Conservation (phyloP, 1,140 invertebrate species). For the Drosophila nikananu region DNA sequence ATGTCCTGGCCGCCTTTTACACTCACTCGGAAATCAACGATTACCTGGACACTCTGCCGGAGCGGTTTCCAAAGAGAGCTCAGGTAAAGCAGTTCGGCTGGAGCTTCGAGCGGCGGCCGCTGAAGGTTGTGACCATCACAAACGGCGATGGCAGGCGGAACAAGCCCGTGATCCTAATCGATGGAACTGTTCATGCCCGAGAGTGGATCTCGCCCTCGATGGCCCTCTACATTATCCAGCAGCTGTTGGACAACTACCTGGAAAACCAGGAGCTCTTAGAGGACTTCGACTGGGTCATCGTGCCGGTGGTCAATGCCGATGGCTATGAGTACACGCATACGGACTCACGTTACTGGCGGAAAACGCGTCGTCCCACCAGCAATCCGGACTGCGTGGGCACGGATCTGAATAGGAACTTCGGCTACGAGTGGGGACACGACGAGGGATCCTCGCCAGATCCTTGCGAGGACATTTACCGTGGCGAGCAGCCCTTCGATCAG, state of each 20-base stretch:
- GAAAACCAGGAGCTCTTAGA: slow-evolving; percentile 85
- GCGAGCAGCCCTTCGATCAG: slow-evolving; percentile 90
- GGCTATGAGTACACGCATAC: slow-evolving; percentile 80
- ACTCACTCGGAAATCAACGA: slow-evolving; percentile 85
- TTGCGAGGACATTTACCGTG: slow-evolving; percentile 89
- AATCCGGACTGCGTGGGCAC: slow-evolving; percentile 85
- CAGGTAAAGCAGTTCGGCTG: slow-evolving; percentile 85
- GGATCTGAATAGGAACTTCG: slow-evolving; percentile 90
- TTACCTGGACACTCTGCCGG: slow-evolving; percentile 86
- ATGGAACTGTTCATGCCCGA: slow-evolving; percentile 88
- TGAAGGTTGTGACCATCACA: slow-evolving; percentile 86
- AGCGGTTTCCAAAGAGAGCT: slow-evolving; percentile 84
- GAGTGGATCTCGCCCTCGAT: slow-evolving; percentile 90
- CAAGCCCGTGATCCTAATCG: slow-evolving; percentile 87
- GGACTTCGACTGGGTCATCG: slow-evolving; percentile 87
- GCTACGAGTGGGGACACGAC: slow-evolving; percentile 87
- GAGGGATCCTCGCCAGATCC: slow-evolving; percentile 88
- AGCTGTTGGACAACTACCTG: slow-evolving; percentile 87
- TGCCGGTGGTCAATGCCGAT: slow-evolving; percentile 87
- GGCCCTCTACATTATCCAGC: slow-evolving; percentile 88
- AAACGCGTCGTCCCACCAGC: slow-evolving; percentile 77
- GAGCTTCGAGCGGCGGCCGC: slow-evolving; percentile 86
- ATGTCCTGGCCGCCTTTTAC: slow-evolving; percentile 64
- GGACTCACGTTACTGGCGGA: slow-evolving; percentile 86
- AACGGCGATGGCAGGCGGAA: slow-evolving; percentile 67